Evolutionary conservation across 2,113 vertebrate species (phyloP), one percentile per base, ranked within the genome.

Genomic region (Mustelus asterias): DNA sequence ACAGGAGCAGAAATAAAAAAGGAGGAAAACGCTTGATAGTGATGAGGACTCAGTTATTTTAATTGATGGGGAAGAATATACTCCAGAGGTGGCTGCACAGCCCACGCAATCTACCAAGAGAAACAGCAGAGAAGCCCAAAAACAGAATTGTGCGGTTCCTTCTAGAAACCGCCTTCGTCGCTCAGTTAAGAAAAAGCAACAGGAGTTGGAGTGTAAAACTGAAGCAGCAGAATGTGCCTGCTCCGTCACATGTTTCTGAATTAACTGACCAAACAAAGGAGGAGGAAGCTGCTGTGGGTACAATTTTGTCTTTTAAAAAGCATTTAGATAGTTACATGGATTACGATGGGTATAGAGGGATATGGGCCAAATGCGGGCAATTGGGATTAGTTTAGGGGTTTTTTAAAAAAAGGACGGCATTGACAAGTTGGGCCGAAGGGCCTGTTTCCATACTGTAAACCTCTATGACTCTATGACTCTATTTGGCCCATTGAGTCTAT

Each of bases 1-100:
- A 13, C 94, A 54, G 96, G 97, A 97, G 22, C 96, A 33, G 37
- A 98, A 97, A 96, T 97, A 97, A 96, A 98, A 98, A 97, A 72
- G n/a, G n/a, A n/a, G 97, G 95, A 98, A 97, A 96, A 96, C 96
- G 78, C 76, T 95, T 37, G 97, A 97, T 67, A 54, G 85, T 96
- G 76, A 96, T 96, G 96, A 97, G 95, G 69, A 72, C 37, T 76
- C 26, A 5, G 41, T 95, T 33, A 72, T 54, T 37, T 54, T 95
- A 11, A 16, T 18, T 11, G 67, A 94, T 24, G 65, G 24, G 24
- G 65, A 72, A 29, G 22, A 72, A 69, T 95, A 13, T 69, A 48
- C 37, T 7, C 10, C 3, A 2, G 67, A 33, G 44, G 0, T 54
- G 94, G 26, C 63, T n/a, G 9, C 93, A 26, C 26, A 3, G 29